Evolutionary conservation across 2,797 vertebrate species (phyloP).

Genomic region (Parauchenoglanis punctatus): DNA sequence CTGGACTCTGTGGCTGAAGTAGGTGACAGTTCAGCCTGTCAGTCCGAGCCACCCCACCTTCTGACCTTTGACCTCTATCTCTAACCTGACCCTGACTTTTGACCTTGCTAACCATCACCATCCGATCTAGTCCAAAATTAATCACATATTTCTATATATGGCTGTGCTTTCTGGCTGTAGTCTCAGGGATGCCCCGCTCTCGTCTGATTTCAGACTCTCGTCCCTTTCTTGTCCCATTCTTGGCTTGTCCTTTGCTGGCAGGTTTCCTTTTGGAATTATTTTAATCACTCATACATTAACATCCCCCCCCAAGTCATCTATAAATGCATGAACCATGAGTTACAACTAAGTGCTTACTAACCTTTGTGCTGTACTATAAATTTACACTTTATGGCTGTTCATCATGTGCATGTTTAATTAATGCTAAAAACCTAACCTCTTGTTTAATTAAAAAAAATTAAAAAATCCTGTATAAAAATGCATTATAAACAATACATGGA

Average conservation of each 20-base stretch:
- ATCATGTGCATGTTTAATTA: not conserved
- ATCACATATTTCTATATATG: constrained; percentile 18
- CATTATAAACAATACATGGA: not conserved
- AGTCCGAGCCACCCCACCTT: constrained; percentile 49
- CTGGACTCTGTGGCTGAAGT: constrained; percentile 85
- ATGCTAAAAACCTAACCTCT: too few species aligned
- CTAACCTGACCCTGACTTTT: constrained; percentile 32
- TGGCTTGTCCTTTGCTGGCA: constrained; percentile 23
- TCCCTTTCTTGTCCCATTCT: not conserved
- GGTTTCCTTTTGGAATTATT: constrained; percentile 18
- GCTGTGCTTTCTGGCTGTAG: constrained; percentile 41
- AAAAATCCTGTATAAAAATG: not conserved
- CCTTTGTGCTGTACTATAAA: not conserved
- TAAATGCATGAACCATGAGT: constrained; percentile 32
- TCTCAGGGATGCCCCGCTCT: constrained; percentile 22
- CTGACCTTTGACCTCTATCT: constrained; percentile 30
- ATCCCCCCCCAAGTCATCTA: constrained; percentile 18
- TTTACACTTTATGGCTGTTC: not conserved
- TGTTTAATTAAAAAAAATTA: too few species aligned
- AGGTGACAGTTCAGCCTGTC: constrained; percentile 70
- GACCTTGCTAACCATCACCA: constrained; percentile 41
- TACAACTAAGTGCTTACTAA: constrained; percentile 13
- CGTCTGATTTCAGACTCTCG: not conserved
- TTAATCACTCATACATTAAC: constrained; percentile 1
- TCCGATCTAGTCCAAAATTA: constrained; percentile 26